Percentiles rank a stretch among this genome's conserved stretches.
phyloP scores from a whole-genome alignment of 2,113 vertebrate genomes.

The Gulo gulo region DNA sequence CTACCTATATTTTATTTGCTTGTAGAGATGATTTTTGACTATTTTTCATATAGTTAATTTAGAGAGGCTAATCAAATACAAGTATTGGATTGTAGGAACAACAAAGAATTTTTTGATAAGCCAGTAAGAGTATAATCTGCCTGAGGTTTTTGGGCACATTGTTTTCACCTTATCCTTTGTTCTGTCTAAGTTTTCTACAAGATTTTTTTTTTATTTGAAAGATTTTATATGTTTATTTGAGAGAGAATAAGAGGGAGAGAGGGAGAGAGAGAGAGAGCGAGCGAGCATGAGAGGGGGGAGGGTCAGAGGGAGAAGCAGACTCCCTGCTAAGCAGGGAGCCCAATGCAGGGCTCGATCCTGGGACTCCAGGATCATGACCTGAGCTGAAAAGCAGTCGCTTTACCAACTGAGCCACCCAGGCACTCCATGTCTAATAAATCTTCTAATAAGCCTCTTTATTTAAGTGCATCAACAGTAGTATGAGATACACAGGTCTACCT shows the following conservation, averaged over 20 bases:
- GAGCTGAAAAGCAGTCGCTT: too few relatives aligned
- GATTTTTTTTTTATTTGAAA: too few relatives aligned
- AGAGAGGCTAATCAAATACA: not conserved
- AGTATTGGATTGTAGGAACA: not conserved
- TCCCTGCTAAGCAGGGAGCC: too few relatives aligned
- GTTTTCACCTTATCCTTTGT: not conserved
- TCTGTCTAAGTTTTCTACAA: too few relatives aligned
- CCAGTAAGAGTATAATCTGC: not conserved
- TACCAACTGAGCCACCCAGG: too few relatives aligned
- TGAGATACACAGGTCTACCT: not conserved
- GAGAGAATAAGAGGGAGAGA: too few relatives aligned
- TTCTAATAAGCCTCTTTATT: not conserved
- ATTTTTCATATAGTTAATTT: not conserved
- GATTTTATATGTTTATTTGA: too few relatives aligned
- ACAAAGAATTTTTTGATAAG: not conserved
- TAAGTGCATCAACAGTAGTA: not conserved
- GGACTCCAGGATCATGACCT: too few relatives aligned
- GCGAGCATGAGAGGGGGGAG: too few relatives aligned
- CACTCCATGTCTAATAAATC: not conserved
- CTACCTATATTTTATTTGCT: not conserved
- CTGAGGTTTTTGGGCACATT: not conserved
- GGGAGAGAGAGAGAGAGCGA: too few relatives aligned
- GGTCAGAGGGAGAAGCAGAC: too few relatives aligned
- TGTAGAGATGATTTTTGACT: constrained; percentile 7
- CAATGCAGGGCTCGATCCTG: too few relatives aligned